A percentile compares a stretch with the other conserved stretches of the same genome.
Evolutionary conservation across 2,113 vertebrate genomes (phyloP).

Genomic region (Centropristis striata): DNA sequence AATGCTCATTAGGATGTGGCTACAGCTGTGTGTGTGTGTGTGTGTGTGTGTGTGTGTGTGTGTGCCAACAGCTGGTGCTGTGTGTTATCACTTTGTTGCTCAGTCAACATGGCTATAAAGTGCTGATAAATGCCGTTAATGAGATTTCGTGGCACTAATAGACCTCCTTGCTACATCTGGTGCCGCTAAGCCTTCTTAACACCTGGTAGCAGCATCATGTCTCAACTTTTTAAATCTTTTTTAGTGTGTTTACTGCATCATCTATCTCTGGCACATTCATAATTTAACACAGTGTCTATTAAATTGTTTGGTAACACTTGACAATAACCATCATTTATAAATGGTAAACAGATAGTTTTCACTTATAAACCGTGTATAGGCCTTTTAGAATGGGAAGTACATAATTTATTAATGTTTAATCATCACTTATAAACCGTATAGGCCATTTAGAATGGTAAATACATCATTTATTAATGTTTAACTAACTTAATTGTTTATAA

Average conservation of each 20-base stretch:
- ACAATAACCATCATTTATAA: too few relatives aligned
- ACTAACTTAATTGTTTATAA: too few relatives aligned
- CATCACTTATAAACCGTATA: too few relatives aligned
- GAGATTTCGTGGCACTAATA: not conserved
- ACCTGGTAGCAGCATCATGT: not conserved
- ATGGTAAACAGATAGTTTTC: too few relatives aligned
- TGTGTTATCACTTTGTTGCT: slow-evolving; percentile 65
- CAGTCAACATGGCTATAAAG: slow-evolving; percentile 59
- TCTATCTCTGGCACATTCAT: too few relatives aligned
- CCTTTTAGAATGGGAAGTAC: too few relatives aligned
- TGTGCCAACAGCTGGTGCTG: slow-evolving; percentile 40
- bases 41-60: not conserved
- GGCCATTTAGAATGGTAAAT: too few relatives aligned
- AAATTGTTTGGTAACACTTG: too few relatives aligned
- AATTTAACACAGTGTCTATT: too few relatives aligned
- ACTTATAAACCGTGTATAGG: too few relatives aligned
- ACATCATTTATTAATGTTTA: too few relatives aligned
- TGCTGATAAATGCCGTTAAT: slow-evolving; percentile 41
- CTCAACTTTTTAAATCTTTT: not conserved
- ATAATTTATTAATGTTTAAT: too few relatives aligned
- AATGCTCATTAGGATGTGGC: slow-evolving; percentile 69
- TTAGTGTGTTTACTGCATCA: not conserved
- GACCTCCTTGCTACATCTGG: not conserved
- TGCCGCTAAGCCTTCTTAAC: not conserved
- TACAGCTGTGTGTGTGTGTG: slow-evolving; percentile 57